Percentiles rank a stretch among this genome's conserved stretches.
phyloP scores from a whole-genome alignment of 2,113 vertebrate species.

The Orientallactaga bullata region DNA sequence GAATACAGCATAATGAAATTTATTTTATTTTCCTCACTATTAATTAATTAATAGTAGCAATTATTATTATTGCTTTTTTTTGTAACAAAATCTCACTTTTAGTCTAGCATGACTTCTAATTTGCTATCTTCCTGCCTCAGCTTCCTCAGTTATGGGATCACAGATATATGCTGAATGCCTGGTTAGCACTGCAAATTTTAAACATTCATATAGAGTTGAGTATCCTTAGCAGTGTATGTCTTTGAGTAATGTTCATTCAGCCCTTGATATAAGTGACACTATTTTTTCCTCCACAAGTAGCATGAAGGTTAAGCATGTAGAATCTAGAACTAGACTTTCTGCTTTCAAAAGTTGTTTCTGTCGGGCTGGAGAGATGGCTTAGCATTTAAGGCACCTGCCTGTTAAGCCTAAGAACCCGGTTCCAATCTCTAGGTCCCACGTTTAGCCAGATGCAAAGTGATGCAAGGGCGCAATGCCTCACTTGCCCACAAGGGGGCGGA shows the following conservation, averaged over 20 bases:
- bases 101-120: not conserved
- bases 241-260: conserved; percentile 32
- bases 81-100: not conserved
- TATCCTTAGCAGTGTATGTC: not conserved
- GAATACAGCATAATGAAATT: not conserved
- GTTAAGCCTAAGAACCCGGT: no score
- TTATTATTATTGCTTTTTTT: not conserved
- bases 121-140: not conserved
- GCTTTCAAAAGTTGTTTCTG: conserved; percentile 17
- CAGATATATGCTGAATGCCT: not conserved
- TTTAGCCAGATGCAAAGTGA: no score
- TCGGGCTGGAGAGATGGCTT: no score
- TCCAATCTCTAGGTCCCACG: no score
- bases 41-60: not conserved
- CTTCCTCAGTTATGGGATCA: not conserved
- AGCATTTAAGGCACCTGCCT: no score
- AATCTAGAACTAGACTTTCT: not conserved
- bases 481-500: no score
- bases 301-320: not conserved
- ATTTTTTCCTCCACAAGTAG: not conserved
- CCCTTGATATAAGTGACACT: not conserved
- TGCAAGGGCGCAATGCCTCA: no score
- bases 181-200: not conserved
- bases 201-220: not conserved
- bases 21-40: not conserved